A percentile compares a stretch with the other conserved stretches of the same genome.
phyloP scores from a whole-genome alignment of 2,113 vertebrate species.

The Arothron firmamentum region DNA sequence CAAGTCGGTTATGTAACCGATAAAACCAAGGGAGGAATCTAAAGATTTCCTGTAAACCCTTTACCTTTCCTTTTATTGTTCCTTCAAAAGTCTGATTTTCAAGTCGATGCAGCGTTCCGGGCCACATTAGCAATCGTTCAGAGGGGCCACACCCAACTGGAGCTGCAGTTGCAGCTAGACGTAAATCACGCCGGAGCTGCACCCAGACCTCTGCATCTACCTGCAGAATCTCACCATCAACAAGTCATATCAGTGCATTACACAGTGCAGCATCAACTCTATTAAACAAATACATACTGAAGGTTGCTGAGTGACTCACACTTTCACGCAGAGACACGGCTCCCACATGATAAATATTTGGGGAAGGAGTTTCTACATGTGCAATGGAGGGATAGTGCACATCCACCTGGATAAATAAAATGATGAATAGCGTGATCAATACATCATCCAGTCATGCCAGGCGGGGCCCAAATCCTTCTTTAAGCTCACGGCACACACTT shows the following conservation, averaged over 20 bases:
- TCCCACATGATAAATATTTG: constrained; percentile 69
- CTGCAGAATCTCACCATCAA: not conserved
- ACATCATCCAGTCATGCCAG: constrained; percentile 6
- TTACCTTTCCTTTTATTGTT: no score
- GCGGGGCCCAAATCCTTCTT: not conserved
- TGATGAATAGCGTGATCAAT: constrained; percentile 4
- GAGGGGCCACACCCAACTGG: constrained; percentile 45
- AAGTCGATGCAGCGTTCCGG: not conserved
- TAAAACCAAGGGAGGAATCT: constrained; percentile 15
- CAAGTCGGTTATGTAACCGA: constrained; percentile 33
- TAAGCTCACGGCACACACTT: constrained; percentile 11
- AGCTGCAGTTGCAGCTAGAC: constrained; percentile 31
- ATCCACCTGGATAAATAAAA: constrained; percentile 1
- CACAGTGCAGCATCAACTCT: not conserved
- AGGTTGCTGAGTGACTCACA: constrained; percentile 25
- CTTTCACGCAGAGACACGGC: constrained; percentile 1
- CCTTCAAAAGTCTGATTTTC: no score
- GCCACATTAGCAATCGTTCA: not conserved
- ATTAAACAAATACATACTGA: constrained; percentile 4
- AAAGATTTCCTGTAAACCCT: no score
- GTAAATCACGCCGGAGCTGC: constrained; percentile 37
- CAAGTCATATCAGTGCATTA: no score
- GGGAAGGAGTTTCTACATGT: constrained; percentile 45
- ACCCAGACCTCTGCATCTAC: not conserved
- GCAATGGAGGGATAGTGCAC: constrained; percentile 9